Conservation (phyloP, 2,888 invertebrate genomes). For the Punctoribates punctum region DNA sequence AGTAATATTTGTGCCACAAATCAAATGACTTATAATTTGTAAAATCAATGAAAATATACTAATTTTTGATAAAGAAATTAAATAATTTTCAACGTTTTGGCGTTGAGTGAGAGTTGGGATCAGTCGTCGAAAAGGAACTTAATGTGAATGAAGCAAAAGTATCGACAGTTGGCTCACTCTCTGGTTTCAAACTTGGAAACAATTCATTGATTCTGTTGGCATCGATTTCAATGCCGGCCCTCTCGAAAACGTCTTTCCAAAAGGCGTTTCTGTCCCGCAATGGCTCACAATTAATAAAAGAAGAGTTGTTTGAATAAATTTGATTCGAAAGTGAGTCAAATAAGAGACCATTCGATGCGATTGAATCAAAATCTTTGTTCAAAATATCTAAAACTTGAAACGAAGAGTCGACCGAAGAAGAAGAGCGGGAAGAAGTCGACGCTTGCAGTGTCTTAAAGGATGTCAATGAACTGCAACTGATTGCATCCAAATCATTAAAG, state of each 20-base stretch:
- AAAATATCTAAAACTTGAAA: not conserved
- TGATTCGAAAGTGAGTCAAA: not conserved
- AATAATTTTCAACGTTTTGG: not conserved
- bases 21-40: no score
- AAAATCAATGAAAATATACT: no score
- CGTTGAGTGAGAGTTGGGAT: not conserved
- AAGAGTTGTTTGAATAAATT: not conserved
- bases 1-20: no score
- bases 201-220: not conserved
- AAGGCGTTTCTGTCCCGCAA: constrained; percentile 5
- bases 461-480: not conserved
- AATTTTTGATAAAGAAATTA: no score
- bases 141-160: not conserved
- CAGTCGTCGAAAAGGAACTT: not conserved
- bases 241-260: constrained; percentile 17
- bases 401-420: not conserved
- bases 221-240: not conserved
- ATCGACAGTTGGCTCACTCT: not conserved
- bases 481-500: not conserved
- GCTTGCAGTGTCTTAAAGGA: not conserved
- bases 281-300: not conserved
- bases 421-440: not conserved
- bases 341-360: not conserved
- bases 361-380: not conserved
- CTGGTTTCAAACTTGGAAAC: not conserved